These are phyloP conservation scores for Papilio elwesi DNA, from an alignment of 2,888 invertebrate genomes.

Conservation along the genomic window DNA sequence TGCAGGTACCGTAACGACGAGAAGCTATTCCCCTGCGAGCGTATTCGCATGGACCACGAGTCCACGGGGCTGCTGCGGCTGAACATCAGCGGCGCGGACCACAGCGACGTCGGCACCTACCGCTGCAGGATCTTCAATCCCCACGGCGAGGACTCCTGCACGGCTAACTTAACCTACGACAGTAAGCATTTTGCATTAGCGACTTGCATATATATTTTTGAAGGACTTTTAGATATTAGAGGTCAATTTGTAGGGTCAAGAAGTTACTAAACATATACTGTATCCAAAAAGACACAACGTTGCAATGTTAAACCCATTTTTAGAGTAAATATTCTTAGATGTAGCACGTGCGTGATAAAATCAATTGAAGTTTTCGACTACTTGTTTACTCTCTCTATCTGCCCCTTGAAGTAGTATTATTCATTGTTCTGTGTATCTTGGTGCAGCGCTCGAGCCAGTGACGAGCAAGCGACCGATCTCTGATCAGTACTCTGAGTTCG, in stretches of 20 bases:
- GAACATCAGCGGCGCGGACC: slow-evolving; percentile 90
- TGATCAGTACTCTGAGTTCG: slow-evolving; percentile 93
- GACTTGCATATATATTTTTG: no score
- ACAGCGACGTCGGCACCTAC: slow-evolving; percentile 93
- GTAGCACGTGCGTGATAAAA: no score
- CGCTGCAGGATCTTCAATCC: slow-evolving; percentile 92
- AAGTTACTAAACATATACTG: no score
- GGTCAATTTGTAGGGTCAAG: no score
- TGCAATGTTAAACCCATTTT: no score
- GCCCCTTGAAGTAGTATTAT: not conserved
- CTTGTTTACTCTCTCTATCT: no score
- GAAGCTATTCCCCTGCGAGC: slow-evolving; percentile 91
- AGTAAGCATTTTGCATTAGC: slow-evolving; percentile 79
- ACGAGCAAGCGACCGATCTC: slow-evolving; percentile 86
- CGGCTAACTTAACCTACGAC: slow-evolving; percentile 91
- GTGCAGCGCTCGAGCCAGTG: slow-evolving; percentile 86
- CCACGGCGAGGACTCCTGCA: slow-evolving; percentile 92
- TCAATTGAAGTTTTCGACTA: no score
- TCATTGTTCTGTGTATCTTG: not conserved
- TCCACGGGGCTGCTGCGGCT: slow-evolving; percentile 92
- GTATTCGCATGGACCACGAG: slow-evolving; percentile 93
- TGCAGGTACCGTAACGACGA: slow-evolving; percentile 89
- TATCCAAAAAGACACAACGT: no score
- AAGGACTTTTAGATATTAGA: no score
- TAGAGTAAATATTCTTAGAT: no score